Evolutionary conservation across 2,797 vertebrate species (phyloP).

Genomic region (Phoxinus dragarum): DNA sequence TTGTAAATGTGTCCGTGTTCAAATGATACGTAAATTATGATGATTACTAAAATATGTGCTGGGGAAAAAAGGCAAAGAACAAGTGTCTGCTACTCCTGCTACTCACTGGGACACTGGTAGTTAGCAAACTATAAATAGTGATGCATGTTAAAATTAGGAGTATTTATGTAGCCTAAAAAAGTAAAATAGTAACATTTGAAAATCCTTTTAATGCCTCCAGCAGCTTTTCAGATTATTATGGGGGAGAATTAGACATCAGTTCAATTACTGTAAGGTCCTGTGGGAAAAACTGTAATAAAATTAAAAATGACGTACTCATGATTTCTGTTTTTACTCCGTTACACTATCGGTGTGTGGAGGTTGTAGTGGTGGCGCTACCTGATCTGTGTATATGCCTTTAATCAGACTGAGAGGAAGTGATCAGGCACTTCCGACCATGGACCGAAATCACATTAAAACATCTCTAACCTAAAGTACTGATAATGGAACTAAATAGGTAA

Average conservation of each 20-base stretch:
- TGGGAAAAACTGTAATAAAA: background rate
- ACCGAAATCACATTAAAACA: conserved; percentile 75
- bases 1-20: too few relatives aligned
- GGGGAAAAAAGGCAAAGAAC: background rate
- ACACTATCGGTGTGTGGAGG: conserved; percentile 14
- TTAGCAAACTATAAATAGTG: background rate
- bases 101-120: background rate
- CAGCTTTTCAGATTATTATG: background rate
- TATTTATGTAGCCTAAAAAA: background rate
- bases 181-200: background rate
- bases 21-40: too few relatives aligned
- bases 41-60: background rate
- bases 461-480: conserved; percentile 76
- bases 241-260: background rate
- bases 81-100: background rate
- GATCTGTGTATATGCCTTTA: conserved; percentile 73
- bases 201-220: background rate
- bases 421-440: conserved; percentile 76
- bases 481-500: conserved; percentile 82
- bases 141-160: background rate
- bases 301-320: background rate
- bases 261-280: conserved; percentile 12
- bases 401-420: conserved; percentile 70
- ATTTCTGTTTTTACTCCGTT: conserved; percentile 7
- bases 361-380: conserved; percentile 51